Evolutionary conservation across 2,113 vertebrate species (phyloP), one percentile per base, ranked within the genome.

Genomic region (Grammomys dolichurus): DNA sequence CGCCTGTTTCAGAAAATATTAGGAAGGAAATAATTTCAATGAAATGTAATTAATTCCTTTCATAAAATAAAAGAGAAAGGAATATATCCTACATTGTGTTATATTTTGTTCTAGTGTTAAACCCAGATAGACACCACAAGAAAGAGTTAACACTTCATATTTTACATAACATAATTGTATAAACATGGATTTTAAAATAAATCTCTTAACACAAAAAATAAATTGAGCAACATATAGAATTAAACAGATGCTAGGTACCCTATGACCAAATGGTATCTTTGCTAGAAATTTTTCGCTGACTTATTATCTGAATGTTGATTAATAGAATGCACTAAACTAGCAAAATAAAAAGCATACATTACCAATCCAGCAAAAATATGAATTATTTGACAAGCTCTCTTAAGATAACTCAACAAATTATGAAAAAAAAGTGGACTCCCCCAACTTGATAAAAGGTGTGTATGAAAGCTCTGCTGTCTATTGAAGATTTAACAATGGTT

Each of bases 351-450:
- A 46, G 7, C 20, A 43, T 46, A 67, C 14, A 67, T 65, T 85
- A 58, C 10, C 76, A 84, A 13, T 28, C 48, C 43, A 56, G 43
- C 8, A 85, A 54, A 93, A 85, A 93, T 7, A 51, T 13, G 17
- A 91, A 93, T 46, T 86, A 88, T 84, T 89, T 78, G 17, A 36
- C 51, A 91, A 56, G 60, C 58, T 78, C 17, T 81, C 43, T 90
- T 87, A 93, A 75, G 92, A 90, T 36, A 31, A 19, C 54, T 95
- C 77, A 96, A 84, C 60, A 86, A 80, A 40, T 78, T 33, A 67
- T 60, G 26, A 70, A 75, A 76, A 31, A 33, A 73, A 93, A 72
- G 48, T 87, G 5, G 70, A 3, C n/a, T 85, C 26, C 16, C 33
- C 84, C 22, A 78, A 75, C 16, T 40, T 80, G 33, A 86, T 60